Evolutionary conservation across 2,888 invertebrate species (phyloP), one percentile per base, ranked within the genome.

Genomic region (Podotricha telesiphe): DNA sequence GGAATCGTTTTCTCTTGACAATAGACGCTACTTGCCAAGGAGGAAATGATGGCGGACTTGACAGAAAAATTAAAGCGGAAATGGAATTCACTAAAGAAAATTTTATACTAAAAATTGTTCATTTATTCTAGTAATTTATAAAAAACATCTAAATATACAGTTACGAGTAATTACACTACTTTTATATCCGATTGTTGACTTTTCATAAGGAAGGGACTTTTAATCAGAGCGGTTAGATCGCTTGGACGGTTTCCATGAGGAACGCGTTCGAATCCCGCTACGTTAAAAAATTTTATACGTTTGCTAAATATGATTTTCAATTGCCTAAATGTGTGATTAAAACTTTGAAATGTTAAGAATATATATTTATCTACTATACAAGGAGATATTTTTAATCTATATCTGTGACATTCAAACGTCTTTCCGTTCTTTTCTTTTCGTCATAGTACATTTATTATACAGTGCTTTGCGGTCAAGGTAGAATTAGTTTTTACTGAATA

Each of bases 91-190:
- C 74, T 76, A 67, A 67, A 19, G 59, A 58, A 56, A 48, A 17
- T 53, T 61, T 61, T 51, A 51, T 61, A 42, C 62, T 51, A 42
- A 67, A 59, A 67, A 40, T 19, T 34, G 34, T 51, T 34, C 78
- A 76, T 80, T 79, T 76, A 82, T 83, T 81, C 79, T 69, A 69
- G 76, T 79, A 80, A 81, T 84, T 85, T 81, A 81, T 78, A 82
- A 79, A 75, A 19, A 42, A 61, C 62, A 37, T 63, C 62, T 67
- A 62, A 69, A 53, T 58, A 64, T 51, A 17, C n/a, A 20, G 19
- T 59, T 59, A 77, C 78, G 28, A 4, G 28, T 4, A 2, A 75
- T 78, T 74, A 74, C 76, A 79, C 79, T 76, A 79, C 79, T 82
- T 82, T 78, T 72, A 71, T 74, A 73, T 72, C 22, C 50, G 19